A percentile compares a stretch with the other conserved stretches of the same genome.
Evolutionary conservation across 2,888 invertebrate genomes (phyloP).

Genomic region (Tenodera sinensis): DNA sequence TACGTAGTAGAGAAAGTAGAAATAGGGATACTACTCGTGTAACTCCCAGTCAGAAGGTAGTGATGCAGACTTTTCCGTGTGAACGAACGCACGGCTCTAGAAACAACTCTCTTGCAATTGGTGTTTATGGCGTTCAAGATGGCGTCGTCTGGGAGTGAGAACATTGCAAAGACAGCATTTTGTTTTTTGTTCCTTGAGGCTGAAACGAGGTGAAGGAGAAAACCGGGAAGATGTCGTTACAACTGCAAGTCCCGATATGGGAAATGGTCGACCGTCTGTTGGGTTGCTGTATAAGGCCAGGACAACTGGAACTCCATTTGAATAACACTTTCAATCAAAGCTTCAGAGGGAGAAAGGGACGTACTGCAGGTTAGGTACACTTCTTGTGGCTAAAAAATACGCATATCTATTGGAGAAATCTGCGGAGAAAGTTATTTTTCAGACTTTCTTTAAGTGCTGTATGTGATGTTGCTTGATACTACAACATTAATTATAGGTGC

Average conservation of each 20-base stretch:
- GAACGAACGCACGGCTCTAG: too few relatives aligned
- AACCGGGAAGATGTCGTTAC: neutral
- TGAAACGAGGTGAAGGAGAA: neutral
- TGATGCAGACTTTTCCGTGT: too few relatives aligned
- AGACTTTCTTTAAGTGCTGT: too few relatives aligned
- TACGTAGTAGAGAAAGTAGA: too few relatives aligned
- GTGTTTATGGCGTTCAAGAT: neutral
- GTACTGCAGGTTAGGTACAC: neutral
- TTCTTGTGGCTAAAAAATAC: neutral
- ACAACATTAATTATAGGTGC: too few relatives aligned
- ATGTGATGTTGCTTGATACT: too few relatives aligned
- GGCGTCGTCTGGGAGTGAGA: neutral
- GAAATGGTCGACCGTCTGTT: conserved; percentile 5
- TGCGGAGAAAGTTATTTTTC: neutral
- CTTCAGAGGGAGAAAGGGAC: neutral
- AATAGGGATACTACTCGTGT: too few relatives aligned
- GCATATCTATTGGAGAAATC: neutral
- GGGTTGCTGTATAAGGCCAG: conserved; percentile 1
- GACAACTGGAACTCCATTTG: neutral
- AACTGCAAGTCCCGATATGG: neutral
- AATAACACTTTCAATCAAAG: conserved; percentile 12
- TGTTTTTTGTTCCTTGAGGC: neutral
- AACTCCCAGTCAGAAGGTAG: too few relatives aligned
- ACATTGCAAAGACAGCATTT: neutral
- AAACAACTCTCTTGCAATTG: too few relatives aligned